These are phyloP conservation scores for Recurvirostra avosetta DNA, from an alignment of 2,113 vertebrate species.

Conservation along the genomic window DNA sequence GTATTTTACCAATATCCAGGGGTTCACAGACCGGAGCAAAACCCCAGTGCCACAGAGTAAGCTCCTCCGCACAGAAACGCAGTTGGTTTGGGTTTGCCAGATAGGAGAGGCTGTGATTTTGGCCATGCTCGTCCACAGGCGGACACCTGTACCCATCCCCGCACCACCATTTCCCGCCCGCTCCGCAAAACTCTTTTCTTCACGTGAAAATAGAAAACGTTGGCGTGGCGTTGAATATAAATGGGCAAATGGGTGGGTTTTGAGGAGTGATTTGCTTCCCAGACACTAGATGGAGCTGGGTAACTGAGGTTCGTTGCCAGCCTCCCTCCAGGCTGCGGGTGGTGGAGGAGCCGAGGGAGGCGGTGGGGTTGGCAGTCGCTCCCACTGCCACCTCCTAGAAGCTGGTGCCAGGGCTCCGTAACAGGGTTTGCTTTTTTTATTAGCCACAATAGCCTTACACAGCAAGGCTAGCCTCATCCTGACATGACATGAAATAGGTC, in stretches of 20 bases:
- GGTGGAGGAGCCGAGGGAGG: background rate
- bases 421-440: slow-evolving; percentile 51
- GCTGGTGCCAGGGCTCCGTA: slow-evolving; percentile 30
- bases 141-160: rapidly evolving
- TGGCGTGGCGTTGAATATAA: rapidly evolving
- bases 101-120: background rate
- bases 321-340: background rate
- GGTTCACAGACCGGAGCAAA: background rate
- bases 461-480: slow-evolving; percentile 64
- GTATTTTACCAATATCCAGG: background rate
- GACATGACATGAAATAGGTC: slow-evolving; percentile 73
- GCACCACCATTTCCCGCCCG: rapidly evolving
- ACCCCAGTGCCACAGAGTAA: background rate
- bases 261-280: slow-evolving; percentile 51
- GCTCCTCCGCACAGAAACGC: rapidly evolving
- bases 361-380: background rate
- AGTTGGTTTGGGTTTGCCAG: background rate
- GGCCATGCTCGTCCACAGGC: rapidly evolving
- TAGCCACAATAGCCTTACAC: slow-evolving; percentile 64
- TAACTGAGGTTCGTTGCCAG: slow-evolving; percentile 51
- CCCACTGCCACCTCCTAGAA: slow-evolving; percentile 43
- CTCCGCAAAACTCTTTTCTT: background rate
- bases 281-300: slow-evolving; percentile 75
- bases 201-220: rapidly evolving
- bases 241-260: background rate